Evolutionary conservation across 2,113 vertebrate species (phyloP), one percentile per base, ranked within the genome.

Genomic region (Marmota monax): DNA sequence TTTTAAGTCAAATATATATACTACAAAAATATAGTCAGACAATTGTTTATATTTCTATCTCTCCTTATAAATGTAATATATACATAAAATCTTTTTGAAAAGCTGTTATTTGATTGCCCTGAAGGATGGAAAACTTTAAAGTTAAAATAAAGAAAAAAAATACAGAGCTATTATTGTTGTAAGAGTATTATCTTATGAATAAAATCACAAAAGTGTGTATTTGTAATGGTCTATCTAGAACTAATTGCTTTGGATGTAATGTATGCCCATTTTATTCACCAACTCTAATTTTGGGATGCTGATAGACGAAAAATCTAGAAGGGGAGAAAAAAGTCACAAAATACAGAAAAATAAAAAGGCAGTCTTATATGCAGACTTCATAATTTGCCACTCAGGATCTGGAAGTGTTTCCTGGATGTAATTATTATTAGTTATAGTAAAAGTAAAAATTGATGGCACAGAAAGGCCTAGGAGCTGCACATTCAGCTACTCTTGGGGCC

Each of bases 51-150:
- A 20, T 90, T 92, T 90, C 37, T 79, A 7, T 85, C 88, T 92
- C 34, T 85, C 32, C 42, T 96, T 93, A 70, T 0, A 82, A 88
- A 82, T 95, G 4, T 85, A 73, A 92, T 69, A 0, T 16, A 79
- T 67, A 29, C 34, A 70, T 74, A 84, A 92, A 88, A 88, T 70
- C 39, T 94, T 45, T 45, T 45, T 58, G 8, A 58, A 58, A 58
- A 27, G 4, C 73, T 79, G 29, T 20, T 90, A n/a, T 80, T 90
- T 27, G 17, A 93, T 67, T 77, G 6, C 22, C 18, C 53, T 91
- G 78, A 88, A 82, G 87, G 48, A 88, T 0, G 58, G 73, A 67
- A 88, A 90, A 61, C 22, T 92, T 88, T 25, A 97, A 94, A 93
- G 61, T 0, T 51, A 39, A 93, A 90, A 80, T 20, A 56, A 65